Base-by-base conservation (phyloP, 2,888 invertebrate genomes). In the Ceramica pisi region DNA sequence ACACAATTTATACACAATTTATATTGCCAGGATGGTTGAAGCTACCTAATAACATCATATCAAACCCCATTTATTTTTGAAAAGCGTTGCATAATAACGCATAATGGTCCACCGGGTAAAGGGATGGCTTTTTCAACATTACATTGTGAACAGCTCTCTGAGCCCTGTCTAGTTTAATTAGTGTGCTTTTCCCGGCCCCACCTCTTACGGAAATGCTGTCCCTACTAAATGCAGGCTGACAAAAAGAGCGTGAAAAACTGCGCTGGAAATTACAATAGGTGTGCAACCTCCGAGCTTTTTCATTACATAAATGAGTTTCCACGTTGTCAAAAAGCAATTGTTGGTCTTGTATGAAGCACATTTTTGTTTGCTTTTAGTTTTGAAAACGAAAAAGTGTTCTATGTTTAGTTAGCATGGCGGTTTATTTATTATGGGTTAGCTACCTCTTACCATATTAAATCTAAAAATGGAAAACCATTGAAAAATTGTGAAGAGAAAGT, bases 161-260 rank as follows among this genome's bases (percentile, higher is more conserved):
- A 68, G 50, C 46, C 12, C 26, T 26, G 65, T 75, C 76, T 59
- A 78, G 80, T 75, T 80, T 78, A 80, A 78, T 78, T 78, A 69
- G 80, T 80, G 65, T 80, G 62, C 75, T 78, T 80, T 80, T 60
- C 61, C 62, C 80, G 38, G 50, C n/a, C 9, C 55, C 57, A 55
- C 8, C 65, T 64, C 65, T 66, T 73, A 73, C 75, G 59, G 53
- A 66, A 78, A 80, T 69, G 59, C 62, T 78, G 55, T 60, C 53
- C 12, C 46, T 61, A 65, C 64, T 65, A 68, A 78, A 78, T 68
- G 64, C 64, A 75, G 9, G 53, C 23, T 59, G 67, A 80, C 75
- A 80, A 80, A 80, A 75, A 56, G 63, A 80, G 51, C 60, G 23
- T 67, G 56, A 75, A 78, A 75, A 68, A 75, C 51, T 56, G 60